Conservation (phyloP, 2,113 vertebrate genomes). For the Corythoichthys haematopterus region DNA sequence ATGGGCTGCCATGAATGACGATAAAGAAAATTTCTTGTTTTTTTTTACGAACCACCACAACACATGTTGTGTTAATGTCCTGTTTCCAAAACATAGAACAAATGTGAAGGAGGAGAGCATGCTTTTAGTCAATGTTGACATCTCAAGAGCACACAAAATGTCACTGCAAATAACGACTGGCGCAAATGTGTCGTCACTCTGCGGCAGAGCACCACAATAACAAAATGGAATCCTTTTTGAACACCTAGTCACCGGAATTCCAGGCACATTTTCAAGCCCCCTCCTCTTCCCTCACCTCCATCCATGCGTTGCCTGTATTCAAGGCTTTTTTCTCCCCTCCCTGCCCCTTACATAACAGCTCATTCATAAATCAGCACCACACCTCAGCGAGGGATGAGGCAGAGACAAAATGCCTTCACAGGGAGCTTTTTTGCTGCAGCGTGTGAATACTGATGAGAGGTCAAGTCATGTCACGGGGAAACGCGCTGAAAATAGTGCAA, state of each 20-base stretch:
- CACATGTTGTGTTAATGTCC: not conserved
- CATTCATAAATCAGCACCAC: conserved; percentile 66
- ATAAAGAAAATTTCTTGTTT: no score
- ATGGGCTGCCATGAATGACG: no score
- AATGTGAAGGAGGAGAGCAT: not conserved
- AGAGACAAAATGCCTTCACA: conserved; percentile 24
- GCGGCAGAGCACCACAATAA: not conserved
- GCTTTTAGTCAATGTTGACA: not conserved
- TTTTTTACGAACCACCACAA: no score
- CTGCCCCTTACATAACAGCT: conserved; percentile 56
- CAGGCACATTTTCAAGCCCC: conserved; percentile 3
- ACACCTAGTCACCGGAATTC: conserved; percentile 15
- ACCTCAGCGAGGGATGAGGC: conserved; percentile 39
- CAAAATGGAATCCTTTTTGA: not conserved
- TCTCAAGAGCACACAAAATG: not conserved
- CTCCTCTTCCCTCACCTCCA: not conserved
- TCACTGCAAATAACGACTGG: not conserved
- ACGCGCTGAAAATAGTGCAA: conserved; percentile 17
- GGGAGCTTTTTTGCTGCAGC: conserved; percentile 50
- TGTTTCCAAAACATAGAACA: not conserved
- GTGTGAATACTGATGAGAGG: conserved; percentile 12
- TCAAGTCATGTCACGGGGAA: conserved; percentile 16
- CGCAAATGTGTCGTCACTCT: not conserved
- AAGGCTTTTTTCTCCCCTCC: conserved; percentile 26
- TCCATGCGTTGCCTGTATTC: conserved; percentile 35